These are phyloP conservation scores for Clanis bilineata DNA, from an alignment of 2,888 invertebrate genomes.

Conservation along the genomic window DNA sequence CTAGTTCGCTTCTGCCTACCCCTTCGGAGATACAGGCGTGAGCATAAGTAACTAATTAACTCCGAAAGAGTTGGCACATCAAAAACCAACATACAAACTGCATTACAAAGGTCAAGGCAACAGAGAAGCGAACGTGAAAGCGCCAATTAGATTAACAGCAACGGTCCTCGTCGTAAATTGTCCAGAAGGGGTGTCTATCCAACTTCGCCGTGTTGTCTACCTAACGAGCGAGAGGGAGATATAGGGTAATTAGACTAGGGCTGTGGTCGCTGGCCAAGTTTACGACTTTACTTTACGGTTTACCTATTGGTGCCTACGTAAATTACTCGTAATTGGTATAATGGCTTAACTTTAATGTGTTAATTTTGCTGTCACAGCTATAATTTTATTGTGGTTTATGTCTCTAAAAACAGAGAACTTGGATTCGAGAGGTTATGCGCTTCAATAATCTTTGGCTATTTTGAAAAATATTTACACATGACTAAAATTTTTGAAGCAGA, in stretches of 20 bases:
- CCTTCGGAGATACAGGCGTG: too few relatives aligned
- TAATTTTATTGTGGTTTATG: background rate
- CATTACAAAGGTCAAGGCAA: constrained; percentile 77
- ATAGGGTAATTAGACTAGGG: constrained; percentile 54
- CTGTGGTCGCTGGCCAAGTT: constrained; percentile 56
- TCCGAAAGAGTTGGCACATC: constrained; percentile 13
- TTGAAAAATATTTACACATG: too few relatives aligned
- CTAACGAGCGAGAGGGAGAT: constrained; percentile 47
- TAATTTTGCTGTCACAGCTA: constrained; percentile 22
- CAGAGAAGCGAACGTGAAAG: constrained; percentile 65
- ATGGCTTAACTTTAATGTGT: constrained; percentile 28
- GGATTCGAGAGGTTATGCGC: too few relatives aligned
- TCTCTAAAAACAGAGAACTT: too few relatives aligned
- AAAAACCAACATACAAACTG: constrained; percentile 51
- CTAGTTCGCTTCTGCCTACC: too few relatives aligned
- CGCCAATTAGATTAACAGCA: constrained; percentile 76
- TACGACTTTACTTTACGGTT: constrained; percentile 40
- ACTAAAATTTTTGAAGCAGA: too few relatives aligned
- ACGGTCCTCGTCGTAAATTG: constrained; percentile 68
- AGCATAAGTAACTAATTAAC: too few relatives aligned
- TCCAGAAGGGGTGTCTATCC: constrained; percentile 53
- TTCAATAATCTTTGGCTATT: too few relatives aligned
- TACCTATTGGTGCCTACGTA: constrained; percentile 37
- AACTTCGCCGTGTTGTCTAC: constrained; percentile 42
- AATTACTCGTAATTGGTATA: constrained; percentile 44